Evolutionary conservation across 2,888 invertebrate genomes (phyloP).

Genomic region (Dolomedes plantarius): DNA sequence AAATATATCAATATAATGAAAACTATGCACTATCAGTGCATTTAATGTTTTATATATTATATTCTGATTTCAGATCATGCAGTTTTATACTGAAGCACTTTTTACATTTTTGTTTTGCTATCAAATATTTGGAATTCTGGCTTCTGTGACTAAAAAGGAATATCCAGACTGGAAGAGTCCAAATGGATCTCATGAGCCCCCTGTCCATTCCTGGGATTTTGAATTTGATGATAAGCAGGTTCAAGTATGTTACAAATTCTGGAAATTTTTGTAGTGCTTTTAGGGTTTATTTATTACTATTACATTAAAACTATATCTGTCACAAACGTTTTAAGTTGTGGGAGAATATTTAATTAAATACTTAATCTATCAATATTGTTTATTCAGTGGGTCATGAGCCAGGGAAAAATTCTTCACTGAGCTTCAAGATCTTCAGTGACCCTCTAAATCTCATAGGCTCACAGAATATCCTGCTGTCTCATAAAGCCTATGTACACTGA

Average conservation of each 20-base stretch:
- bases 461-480: too few species aligned
- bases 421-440: too few species aligned
- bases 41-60: too few species aligned
- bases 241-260: slow-evolving; percentile 45
- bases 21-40: too few species aligned
- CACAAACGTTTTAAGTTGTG: background rate
- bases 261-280: too few species aligned
- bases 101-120: slow-evolving; percentile 7
- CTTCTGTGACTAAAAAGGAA: slow-evolving; percentile 23
- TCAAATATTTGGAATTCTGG: background rate
- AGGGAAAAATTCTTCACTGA: too few species aligned
- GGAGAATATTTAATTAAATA: too few species aligned
- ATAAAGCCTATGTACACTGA: too few species aligned
- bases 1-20: too few species aligned
- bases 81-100: background rate
- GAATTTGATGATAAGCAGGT: slow-evolving; percentile 67
- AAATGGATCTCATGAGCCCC: slow-evolving; percentile 50
- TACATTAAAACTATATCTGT: background rate
- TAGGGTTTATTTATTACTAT: background rate
- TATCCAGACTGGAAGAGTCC: slow-evolving; percentile 58
- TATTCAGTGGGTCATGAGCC: too few species aligned
- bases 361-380: too few species aligned
- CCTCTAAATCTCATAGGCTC: too few species aligned
- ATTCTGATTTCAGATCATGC: slow-evolving; percentile 19
- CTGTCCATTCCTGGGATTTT: slow-evolving; percentile 65